A percentile compares a stretch with the other conserved stretches of the same genome.
Conservation (phyloP, 1,140 invertebrate species). For the Ladona fulva region DNA sequence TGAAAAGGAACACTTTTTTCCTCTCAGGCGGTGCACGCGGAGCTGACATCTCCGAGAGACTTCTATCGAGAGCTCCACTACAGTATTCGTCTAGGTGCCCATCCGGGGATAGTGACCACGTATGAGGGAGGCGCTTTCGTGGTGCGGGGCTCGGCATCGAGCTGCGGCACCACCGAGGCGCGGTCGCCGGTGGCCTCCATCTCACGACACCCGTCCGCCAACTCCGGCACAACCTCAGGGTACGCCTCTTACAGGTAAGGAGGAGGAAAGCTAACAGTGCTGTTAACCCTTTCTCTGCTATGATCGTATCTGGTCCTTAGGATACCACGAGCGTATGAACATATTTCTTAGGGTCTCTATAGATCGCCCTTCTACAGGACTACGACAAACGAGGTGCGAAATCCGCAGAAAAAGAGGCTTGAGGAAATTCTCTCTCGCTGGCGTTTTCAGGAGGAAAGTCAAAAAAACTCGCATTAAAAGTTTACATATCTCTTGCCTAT, state of each 20-base stretch:
- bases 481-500: no score
- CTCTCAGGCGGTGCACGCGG: slow-evolving; percentile 45
- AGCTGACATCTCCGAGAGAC: slow-evolving; percentile 54
- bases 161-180: background rate
- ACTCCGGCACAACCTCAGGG: background rate
- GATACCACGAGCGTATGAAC: no score
- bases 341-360: no score
- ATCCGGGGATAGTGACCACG: slow-evolving; percentile 55
- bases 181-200: background rate
- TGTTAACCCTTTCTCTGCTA: no score
- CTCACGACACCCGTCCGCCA: background rate
- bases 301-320: no score
- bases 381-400: no score
- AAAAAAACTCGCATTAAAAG: no score
- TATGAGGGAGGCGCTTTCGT: slow-evolving; percentile 62
- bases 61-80: slow-evolving; percentile 69
- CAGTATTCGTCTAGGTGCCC: slow-evolving; percentile 63
- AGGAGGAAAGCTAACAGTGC: background rate
- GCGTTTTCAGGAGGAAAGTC: no score
- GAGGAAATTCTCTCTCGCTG: no score
- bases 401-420: no score
- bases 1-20: slow-evolving; percentile 29
- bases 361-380: no score
- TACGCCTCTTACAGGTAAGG: background rate
- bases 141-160: slow-evolving; percentile 21